Conservation (phyloP, 1,140 invertebrate genomes). For the Anadara kagoshimensis region DNA sequence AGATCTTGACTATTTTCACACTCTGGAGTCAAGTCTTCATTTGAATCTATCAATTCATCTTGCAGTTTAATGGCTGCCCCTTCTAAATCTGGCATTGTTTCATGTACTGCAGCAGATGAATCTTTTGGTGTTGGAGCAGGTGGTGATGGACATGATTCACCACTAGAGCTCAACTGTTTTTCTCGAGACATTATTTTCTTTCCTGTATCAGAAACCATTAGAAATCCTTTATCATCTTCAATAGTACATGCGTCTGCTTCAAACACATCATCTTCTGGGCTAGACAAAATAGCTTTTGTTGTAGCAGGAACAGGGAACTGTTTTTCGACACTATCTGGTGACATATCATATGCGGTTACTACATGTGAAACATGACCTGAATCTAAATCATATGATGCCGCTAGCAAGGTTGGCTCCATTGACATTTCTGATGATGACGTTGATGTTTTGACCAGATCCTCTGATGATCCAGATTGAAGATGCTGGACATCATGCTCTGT, state of each 20-base stretch:
- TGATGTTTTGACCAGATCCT: conserved; percentile 66
- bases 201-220: conserved; percentile 13
- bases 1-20: neutral
- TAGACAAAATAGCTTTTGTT: conserved; percentile 71
- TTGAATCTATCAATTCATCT: conserved; percentile 13
- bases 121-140: conserved; percentile 61
- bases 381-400: conserved; percentile 72
- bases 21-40: conserved; percentile 1
- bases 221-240: conserved; percentile 23
- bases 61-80: conserved; percentile 52
- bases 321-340: conserved; percentile 71
- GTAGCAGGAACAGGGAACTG: conserved; percentile 58
- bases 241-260: conserved; percentile 71
- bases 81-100: conserved; percentile 50
- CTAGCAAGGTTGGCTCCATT: conserved; percentile 70
- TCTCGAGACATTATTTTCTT: neutral
- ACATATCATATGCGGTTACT: conserved; percentile 70
- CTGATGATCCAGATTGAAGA: conserved; percentile 59
- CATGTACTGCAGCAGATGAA: conserved; percentile 14
- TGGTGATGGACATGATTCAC: conserved; percentile 51
- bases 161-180: conserved; percentile 17
- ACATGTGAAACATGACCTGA: conserved; percentile 70
- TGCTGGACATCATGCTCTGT: conserved; percentile 46
- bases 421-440: conserved; percentile 71
- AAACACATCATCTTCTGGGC: conserved; percentile 76